Base-by-base conservation (phyloP, 2,888 invertebrate genomes). In the Anoplius nigerrimus region DNA sequence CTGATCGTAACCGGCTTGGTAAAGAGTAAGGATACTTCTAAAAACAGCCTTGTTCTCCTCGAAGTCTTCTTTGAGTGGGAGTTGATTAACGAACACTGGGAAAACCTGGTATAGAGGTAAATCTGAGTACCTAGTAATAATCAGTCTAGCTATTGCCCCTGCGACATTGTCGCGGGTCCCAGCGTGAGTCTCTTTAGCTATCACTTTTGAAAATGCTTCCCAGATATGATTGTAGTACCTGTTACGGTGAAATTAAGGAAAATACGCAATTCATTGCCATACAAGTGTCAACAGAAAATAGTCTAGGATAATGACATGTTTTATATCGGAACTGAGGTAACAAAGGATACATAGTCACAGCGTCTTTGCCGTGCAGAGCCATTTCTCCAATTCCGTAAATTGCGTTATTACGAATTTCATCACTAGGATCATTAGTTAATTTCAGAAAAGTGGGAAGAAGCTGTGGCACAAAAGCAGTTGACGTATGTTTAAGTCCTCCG, bases 351-450 rank as follows among this genome's bases (percentile, higher is more conserved):
- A 90, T 89, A 82, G 90, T 92, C 68, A 93, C 89, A 68, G 90
- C 90, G 55, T 93, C 92, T 85, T 92, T 93, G 58, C 93, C 92
- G 86, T 93, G 91, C 15, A 93, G 87, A 52, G 92, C 92, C 81
- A 95, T 90, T 84, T 95, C 94, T 2, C 95, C 95, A 56, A 95
- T 89, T 18, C 94, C 95, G 86, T 91, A 95, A 55, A 94, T 92
- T 0, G 94, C 91, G 89, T 95, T 95, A 83, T 94, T 95, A 61
- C 95, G 90, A 0, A 95, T 93, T 86, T 94, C 94, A 57, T 92
- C 92, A 77, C 92, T 92, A 0, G 90, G 84, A 87, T 95, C 95
- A 61, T 90, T 89, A 0, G 92, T 89, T 56, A 92, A 91, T 59
- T 88, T 90, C 66, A 93, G 89, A 84, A 95, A 92, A 11, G 93